These are phyloP conservation scores for Leptinotarsa tumamoca DNA, from an alignment of 2,888 invertebrate genomes.

Conservation along the genomic window DNA sequence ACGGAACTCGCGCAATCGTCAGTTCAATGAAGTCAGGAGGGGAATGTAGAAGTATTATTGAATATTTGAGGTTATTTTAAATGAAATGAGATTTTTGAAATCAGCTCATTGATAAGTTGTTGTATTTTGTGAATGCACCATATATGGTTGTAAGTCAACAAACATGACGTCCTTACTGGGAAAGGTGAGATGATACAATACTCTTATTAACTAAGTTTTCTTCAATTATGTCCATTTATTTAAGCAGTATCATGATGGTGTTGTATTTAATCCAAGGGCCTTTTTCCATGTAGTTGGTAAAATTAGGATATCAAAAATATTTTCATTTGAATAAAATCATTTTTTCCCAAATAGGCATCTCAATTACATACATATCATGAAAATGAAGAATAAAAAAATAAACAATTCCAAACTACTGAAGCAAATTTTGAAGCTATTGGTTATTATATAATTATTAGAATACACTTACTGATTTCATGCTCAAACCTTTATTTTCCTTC, in stretches of 20 bases:
- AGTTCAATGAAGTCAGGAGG: neutral
- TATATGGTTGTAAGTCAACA: slow-evolving; percentile 11
- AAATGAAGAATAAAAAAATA: too few species aligned
- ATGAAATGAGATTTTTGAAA: neutral
- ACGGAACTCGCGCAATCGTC: neutral
- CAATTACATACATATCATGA: too few species aligned
- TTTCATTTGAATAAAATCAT: too few species aligned
- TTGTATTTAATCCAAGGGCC: too few species aligned
- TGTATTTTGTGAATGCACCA: neutral
- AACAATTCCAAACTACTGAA: too few species aligned
- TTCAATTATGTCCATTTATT: neutral
- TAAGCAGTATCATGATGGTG: too few species aligned
- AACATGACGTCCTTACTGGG: slow-evolving; percentile 34
- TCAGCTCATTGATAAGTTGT: neutral
- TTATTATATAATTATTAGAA: too few species aligned
- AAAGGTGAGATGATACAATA: slow-evolving; percentile 30
- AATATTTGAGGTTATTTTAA: slow-evolving; percentile 12
- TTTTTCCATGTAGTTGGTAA: too few species aligned
- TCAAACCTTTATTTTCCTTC: too few species aligned
- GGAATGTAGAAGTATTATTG: neutral
- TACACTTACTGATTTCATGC: too few species aligned
- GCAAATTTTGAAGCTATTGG: too few species aligned
- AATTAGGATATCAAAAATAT: neutral
- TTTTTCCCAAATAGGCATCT: too few species aligned
- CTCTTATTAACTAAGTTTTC: slow-evolving; percentile 12